These are phyloP conservation scores for Hydriomena furcata DNA, from an alignment of 2,888 invertebrate species.

Conservation along the genomic window DNA sequence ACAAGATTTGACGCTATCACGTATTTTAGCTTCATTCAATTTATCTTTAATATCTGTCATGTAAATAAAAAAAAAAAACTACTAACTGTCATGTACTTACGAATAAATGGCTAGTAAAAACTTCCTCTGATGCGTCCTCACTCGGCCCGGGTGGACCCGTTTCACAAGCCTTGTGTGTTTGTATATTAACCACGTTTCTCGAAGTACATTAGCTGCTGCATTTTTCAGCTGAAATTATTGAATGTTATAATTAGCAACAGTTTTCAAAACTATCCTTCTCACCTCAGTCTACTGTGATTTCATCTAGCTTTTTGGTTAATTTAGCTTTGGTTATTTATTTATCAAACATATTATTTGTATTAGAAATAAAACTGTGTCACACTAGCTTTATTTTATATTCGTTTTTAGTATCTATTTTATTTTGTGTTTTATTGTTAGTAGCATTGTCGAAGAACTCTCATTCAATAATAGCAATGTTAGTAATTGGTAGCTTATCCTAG, in stretches of 20 bases:
- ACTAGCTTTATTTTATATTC: background rate
- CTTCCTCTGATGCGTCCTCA: slow-evolving; percentile 99
- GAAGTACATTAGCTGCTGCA: slow-evolving; percentile 99
- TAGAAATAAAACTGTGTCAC: slow-evolving; percentile 6
- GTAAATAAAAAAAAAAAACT: slow-evolving; percentile 98
- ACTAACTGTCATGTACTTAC: slow-evolving; percentile 87
- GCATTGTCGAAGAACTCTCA: slow-evolving; percentile 22
- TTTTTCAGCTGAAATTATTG: slow-evolving; percentile 95
- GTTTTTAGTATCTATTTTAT: slow-evolving; percentile 4
- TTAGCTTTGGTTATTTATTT: slow-evolving; percentile 10
- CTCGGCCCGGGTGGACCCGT: slow-evolving; percentile 97
- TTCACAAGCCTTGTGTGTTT: slow-evolving; percentile 99
- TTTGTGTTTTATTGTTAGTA: slow-evolving; percentile 7
- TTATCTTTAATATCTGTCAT: background rate
- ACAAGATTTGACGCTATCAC: too few relatives aligned
- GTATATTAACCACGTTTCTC: slow-evolving; percentile 99
- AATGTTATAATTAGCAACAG: slow-evolving; percentile 13
- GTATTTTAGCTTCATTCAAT: too few relatives aligned
- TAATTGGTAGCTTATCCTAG: slow-evolving; percentile 46
- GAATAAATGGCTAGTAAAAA: slow-evolving; percentile 99
- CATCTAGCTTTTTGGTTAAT: slow-evolving; percentile 18
- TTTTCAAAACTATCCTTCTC: background rate
- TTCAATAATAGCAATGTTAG: slow-evolving; percentile 30
- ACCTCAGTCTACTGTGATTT: background rate
- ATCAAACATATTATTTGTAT: slow-evolving; percentile 3